Conservation (phyloP, 2,888 invertebrate genomes). For the Caenorhabditis imperialis region DNA sequence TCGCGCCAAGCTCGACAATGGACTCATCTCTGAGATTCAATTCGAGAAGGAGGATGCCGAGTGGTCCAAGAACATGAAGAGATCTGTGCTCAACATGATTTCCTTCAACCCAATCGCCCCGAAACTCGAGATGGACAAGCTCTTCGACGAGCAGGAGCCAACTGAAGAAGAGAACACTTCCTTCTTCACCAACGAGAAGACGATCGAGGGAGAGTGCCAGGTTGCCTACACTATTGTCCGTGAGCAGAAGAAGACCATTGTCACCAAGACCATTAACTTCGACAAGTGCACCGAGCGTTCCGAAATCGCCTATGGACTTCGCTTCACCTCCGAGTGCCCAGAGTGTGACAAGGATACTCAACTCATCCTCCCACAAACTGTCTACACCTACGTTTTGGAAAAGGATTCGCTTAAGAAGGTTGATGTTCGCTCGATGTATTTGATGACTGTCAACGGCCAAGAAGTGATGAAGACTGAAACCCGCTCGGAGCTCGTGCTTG, state of each 20-base stretch:
- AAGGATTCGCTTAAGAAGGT: slow-evolving; percentile 49
- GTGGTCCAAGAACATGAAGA: slow-evolving; percentile 74
- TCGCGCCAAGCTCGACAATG: slow-evolving; percentile 65
- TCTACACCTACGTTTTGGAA: slow-evolving; percentile 54
- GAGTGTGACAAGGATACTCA: slow-evolving; percentile 47
- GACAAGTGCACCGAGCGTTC: too few relatives aligned
- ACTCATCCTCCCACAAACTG: slow-evolving; percentile 53
- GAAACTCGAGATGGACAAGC: slow-evolving; percentile 28
- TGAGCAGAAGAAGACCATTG: slow-evolving; percentile 42
- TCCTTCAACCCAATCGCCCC: slow-evolving; percentile 22
- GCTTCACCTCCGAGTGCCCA: slow-evolving; percentile 43
- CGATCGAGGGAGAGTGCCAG: slow-evolving; percentile 71
- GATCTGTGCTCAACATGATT: slow-evolving; percentile 69
- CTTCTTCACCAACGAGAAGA: slow-evolving; percentile 44
- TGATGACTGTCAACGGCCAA: slow-evolving; percentile 48
- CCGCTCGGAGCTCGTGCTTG: slow-evolving; percentile 40
- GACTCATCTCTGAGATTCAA: slow-evolving; percentile 64
- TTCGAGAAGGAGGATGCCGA: slow-evolving; percentile 56
- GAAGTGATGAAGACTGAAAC: slow-evolving; percentile 49
- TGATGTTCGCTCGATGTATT: slow-evolving; percentile 55
- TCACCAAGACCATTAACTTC: too few relatives aligned
- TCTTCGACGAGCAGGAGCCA: slow-evolving; percentile 25
- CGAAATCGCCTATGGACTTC: slow-evolving; percentile 37
- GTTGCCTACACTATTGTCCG: slow-evolving; percentile 55
- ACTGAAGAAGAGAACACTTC: slow-evolving; percentile 22